Evolutionary conservation across 2,113 vertebrate species (phyloP).

Genomic region (Chaenocephalus aceratus): DNA sequence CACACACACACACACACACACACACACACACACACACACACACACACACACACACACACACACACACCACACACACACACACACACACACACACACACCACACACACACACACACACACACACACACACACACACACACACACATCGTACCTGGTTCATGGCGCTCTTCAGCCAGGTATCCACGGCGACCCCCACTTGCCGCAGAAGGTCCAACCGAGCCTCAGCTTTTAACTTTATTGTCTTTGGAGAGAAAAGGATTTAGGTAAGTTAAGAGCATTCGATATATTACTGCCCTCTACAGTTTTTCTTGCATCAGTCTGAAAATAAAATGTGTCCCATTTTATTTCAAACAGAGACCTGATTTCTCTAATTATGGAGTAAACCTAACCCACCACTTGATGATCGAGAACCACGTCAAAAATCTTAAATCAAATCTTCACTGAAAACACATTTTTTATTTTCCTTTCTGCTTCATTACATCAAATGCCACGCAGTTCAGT

Average conservation of each 20-base stretch:
- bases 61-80: not conserved
- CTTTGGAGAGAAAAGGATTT: conserved; percentile 74
- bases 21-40: conserved; percentile 12
- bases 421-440: too few relatives aligned
- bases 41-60: not conserved
- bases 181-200: conserved; percentile 96
- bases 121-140: conserved; percentile 9
- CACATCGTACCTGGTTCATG: conserved; percentile 90
- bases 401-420: too few relatives aligned
- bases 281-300: not conserved
- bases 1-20: not conserved
- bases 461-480: not conserved
- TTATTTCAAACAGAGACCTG: not conserved
- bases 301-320: not conserved
- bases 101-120: not conserved
- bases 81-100: not conserved
- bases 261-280: not conserved
- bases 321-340: not conserved
- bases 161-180: conserved; percentile 98
- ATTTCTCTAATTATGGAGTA: too few relatives aligned
- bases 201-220: conserved; percentile 93
- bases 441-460: not conserved
- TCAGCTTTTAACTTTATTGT: conserved; percentile 96
- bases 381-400: too few relatives aligned
- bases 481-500: not conserved